Base-by-base conservation (phyloP, 2,888 invertebrate species). In the Melitaea athalia region DNA sequence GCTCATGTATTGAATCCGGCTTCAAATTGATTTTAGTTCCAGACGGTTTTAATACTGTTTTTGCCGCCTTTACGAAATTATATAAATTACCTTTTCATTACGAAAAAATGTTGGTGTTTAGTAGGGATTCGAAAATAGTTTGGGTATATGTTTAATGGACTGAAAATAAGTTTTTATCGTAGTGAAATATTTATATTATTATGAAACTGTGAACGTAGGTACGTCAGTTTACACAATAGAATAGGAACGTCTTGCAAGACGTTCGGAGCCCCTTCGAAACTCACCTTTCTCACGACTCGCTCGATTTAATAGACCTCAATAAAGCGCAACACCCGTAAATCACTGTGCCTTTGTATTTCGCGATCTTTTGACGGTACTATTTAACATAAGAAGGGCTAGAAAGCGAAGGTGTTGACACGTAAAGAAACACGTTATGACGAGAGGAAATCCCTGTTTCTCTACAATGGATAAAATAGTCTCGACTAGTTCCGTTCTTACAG, bases 351-450 rank as follows among this genome's bases (percentile, higher is more conserved):
- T 91, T 92, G 89, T 91, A 78, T 78, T 72, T 73, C 75, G 79
- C 83, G 84, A 88, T 85, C 90, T 89, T 90, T 89, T 87, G 80
- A 86, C 85, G 79, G 79, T 73, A 76, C 82, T 87, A 81, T 87
- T 89, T 90, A 88, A 77, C 86, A 89, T 91, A 85, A 85, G 82
- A 90, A 91, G 84, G 89, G 89, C 88, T 91, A 91, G 90, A 89
- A 74, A 85, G 87, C 83, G 90, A 90, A 91, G 91, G 92, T 91
- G 92, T 92, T 86, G 92, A 91, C 88, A 87, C 77, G 82, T 84
- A 81, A 86, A 78, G 85, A 86, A 88, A 89, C 90, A 85, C 79
- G 88, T 89, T 88, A 75, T 71, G 77, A 79, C 72, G 74, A 75
- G 72, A 73, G 72, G 70, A 75, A 69, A 70, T 69, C 67, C 68